Base-by-base conservation (phyloP, 2,797 vertebrate genomes). In the Toxotes lorentzi region DNA sequence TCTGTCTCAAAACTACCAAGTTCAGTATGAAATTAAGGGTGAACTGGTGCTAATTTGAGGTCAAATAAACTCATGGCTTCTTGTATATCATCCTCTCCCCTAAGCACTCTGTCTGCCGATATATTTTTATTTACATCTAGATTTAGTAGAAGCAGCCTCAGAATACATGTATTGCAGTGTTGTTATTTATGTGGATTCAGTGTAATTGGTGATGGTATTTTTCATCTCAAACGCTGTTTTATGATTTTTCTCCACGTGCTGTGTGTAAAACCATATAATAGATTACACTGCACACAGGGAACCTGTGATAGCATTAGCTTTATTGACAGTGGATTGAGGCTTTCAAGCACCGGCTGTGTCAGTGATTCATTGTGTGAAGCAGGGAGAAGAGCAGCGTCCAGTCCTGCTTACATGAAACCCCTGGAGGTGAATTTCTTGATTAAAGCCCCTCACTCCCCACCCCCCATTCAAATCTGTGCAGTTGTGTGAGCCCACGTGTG, bases 391-490 rank as follows among this genome's bases (percentile, higher is more conserved):
- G 85, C 82, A 86, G 87, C 78, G 87, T 86, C 87, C 87, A 87
- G 85, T 81, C 86, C 81, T 84, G 89, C 88, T 91, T 79, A 86
- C 89, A 93, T 86, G 83, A 84, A 89, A 86, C 89, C 90, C 89
- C 91, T 81, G 74, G 86, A 93, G 90, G 90, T 87, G 90, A 92
- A 92, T 92, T 91, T 91, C 86, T 86, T 93, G 92, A 94, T 94
- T 94, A 93, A 93, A 93, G 68, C 86, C 78, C 82, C 77, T 32
- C 65, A n/a, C 48, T 19, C 38, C 60, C 65, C 76, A 43, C 51
- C 34, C 59, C 58, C 70, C 17, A 14, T 61, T 51, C 69, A 76
- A 82, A 61, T 43, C 74, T 64, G 65, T 67, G 79, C 67, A 73
- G 76, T 70, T 79, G 48, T 90, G 43, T 73, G 35, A 65, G 69